Conservation (phyloP, 2,797 vertebrate genomes). For the Xyrichtys novacula region DNA sequence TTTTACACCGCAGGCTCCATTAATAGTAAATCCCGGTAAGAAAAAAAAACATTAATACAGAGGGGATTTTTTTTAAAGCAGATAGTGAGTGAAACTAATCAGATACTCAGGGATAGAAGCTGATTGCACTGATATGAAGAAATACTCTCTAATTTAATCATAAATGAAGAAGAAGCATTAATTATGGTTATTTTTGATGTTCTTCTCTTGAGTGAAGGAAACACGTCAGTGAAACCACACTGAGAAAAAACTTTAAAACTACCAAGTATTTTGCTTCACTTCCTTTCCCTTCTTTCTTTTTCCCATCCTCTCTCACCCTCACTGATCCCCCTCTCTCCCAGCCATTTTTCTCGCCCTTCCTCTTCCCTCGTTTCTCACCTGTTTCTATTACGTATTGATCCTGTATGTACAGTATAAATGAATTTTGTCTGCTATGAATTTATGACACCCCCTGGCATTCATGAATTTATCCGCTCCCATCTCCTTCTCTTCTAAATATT, state of each 20-base stretch:
- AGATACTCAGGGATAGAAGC: conserved; percentile 7
- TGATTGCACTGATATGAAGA: conserved; percentile 1
- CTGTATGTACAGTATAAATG: conserved; percentile 62
- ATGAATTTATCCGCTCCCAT: conserved; percentile 46
- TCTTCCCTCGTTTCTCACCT: conserved; percentile 1
- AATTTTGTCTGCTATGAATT: conserved; percentile 67
- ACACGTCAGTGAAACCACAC: too few relatives aligned
- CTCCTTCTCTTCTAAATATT: conserved; percentile 58
- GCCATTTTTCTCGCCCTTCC: background rate
- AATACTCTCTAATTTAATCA: too few relatives aligned
- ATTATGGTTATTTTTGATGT: conserved; percentile 13
- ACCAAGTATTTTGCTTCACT: too few relatives aligned
- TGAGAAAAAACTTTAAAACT: conserved; percentile 18
- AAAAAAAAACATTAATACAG: background rate
- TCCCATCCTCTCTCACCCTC: background rate
- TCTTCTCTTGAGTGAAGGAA: too few relatives aligned
- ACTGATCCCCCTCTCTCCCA: conserved; percentile 3
- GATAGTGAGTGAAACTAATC: conserved; percentile 21
- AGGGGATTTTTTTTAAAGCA: conserved; percentile 17
- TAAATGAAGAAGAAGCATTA: background rate
- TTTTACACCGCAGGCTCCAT: background rate
- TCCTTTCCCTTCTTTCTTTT: too few relatives aligned
- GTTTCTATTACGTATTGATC: conserved; percentile 66
- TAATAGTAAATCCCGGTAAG: conserved; percentile 10
- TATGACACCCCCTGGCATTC: conserved; percentile 67